Conservation (phyloP, 2,113 vertebrate genomes). For the Oryzias melastigma region DNA sequence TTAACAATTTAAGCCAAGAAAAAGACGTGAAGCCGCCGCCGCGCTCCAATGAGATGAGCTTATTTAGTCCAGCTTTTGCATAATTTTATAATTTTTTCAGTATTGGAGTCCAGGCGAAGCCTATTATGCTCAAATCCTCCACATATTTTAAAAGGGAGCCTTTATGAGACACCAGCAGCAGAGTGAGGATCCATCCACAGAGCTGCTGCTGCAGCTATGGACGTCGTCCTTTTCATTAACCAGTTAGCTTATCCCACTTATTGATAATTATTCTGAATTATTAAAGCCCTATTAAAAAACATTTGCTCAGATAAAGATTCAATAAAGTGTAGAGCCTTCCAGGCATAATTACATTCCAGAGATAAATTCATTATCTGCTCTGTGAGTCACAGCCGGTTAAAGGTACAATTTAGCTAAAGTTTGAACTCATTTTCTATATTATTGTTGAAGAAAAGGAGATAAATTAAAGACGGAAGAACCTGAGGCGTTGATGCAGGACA, state of each 20-base stretch:
- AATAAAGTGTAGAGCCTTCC: conserved; percentile 44
- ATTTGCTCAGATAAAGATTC: conserved; percentile 54
- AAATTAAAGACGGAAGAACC: conserved; percentile 39
- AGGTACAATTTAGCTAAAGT: conserved; percentile 40
- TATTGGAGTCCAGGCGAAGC: conserved; percentile 13
- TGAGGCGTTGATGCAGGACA: conserved; percentile 83
- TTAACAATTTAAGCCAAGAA: conserved; percentile 18
- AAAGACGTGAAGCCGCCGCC: conserved; percentile 6
- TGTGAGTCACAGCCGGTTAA: conserved; percentile 53
- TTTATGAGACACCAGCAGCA: conserved; percentile 20
- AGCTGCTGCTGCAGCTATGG: not conserved
- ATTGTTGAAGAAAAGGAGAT: conserved; percentile 5
- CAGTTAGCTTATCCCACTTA: conserved; percentile 31
- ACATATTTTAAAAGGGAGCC: conserved; percentile 18
- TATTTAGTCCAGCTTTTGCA: not conserved
- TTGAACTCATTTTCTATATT: conserved; percentile 27
- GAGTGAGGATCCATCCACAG: conserved; percentile 4
- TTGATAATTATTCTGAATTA: conserved; percentile 50
- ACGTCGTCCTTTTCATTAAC: conserved; percentile 22
- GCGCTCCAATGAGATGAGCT: not conserved
- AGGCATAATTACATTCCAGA: conserved; percentile 54
- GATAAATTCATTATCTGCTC: conserved; percentile 50
- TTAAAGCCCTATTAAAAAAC: conserved; percentile 43
- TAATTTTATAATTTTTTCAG: conserved; percentile 16
- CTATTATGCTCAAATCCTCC: conserved; percentile 16